A percentile compares a stretch with the other conserved stretches of the same genome.
These are phyloP conservation scores for Serinus canaria DNA, from an alignment of 2,113 vertebrate species.

Conservation along the genomic window DNA sequence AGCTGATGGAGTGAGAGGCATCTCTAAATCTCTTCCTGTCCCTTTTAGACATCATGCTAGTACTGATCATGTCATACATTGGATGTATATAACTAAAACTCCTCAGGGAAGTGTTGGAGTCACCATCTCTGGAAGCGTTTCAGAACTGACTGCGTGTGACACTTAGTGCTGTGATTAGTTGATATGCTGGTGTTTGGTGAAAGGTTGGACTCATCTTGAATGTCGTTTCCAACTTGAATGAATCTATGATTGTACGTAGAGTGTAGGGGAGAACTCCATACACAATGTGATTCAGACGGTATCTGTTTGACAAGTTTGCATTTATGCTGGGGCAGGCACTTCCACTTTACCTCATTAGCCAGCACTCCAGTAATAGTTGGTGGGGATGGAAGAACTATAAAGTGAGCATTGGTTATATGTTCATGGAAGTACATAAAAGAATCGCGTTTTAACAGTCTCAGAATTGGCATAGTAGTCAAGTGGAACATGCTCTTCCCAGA, in stretches of 20 bases:
- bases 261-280: background rate
- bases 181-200: background rate
- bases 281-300: background rate
- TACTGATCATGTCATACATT: background rate
- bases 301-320: background rate
- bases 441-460: background rate
- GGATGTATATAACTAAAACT: background rate
- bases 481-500: background rate
- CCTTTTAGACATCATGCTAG: background rate
- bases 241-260: background rate
- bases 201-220: background rate
- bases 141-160: background rate
- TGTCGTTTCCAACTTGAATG: background rate
- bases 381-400: background rate
- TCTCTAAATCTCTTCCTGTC: background rate
- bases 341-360: background rate
- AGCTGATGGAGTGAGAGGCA: background rate
- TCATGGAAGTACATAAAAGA: background rate
- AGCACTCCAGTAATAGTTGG: background rate
- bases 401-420: background rate
- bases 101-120: background rate
- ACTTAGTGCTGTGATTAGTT: background rate
- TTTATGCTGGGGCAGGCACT: background rate
- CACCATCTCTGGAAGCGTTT: background rate
- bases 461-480: background rate